phyloP scores from a whole-genome alignment of 2,888 invertebrate species.

The Xestia ashworthii region DNA sequence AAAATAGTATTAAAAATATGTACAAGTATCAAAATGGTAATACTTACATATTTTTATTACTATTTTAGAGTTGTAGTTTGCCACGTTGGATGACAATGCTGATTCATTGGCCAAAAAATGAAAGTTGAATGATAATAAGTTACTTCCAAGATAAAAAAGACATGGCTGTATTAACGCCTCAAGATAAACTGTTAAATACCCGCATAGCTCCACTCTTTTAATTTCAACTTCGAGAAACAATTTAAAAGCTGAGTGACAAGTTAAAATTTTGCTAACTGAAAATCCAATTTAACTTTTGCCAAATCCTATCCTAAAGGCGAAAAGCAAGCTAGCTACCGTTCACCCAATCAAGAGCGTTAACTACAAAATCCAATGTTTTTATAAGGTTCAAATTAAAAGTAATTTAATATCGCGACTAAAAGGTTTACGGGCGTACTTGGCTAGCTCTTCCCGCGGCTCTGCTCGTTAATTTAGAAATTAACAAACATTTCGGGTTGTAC shows the following conservation, averaged over 20 bases:
- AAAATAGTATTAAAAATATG: too few relatives aligned
- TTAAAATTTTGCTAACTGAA: conserved; percentile 27
- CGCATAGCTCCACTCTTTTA: conserved; percentile 15
- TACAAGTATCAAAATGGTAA: too few relatives aligned
- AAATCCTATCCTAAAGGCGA: conserved; percentile 12
- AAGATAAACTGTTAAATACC: conserved; percentile 9
- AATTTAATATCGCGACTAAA: not conserved
- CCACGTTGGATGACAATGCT: too few relatives aligned
- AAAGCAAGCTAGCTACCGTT: conserved; percentile 6
- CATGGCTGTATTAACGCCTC: not conserved
- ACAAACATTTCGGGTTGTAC: too few relatives aligned
- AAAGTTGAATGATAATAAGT: not conserved
- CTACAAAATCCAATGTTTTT: conserved; percentile 6
- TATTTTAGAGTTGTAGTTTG: too few relatives aligned
- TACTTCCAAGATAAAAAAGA: not conserved
- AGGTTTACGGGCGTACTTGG: not conserved
- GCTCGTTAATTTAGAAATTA: too few relatives aligned
- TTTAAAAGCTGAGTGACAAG: conserved; percentile 21
- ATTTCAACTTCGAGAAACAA: conserved; percentile 22
- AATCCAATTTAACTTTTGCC: conserved; percentile 44
- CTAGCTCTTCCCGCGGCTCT: too few relatives aligned
- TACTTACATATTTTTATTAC: too few relatives aligned
- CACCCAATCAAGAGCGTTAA: conserved; percentile 11
- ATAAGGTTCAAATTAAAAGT: conserved; percentile 1
- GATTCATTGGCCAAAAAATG: too few relatives aligned